A percentile compares a stretch with the other conserved stretches of the same genome.
Conservation (phyloP, 2,888 invertebrate genomes). For the Athripsodes cinereus region DNA sequence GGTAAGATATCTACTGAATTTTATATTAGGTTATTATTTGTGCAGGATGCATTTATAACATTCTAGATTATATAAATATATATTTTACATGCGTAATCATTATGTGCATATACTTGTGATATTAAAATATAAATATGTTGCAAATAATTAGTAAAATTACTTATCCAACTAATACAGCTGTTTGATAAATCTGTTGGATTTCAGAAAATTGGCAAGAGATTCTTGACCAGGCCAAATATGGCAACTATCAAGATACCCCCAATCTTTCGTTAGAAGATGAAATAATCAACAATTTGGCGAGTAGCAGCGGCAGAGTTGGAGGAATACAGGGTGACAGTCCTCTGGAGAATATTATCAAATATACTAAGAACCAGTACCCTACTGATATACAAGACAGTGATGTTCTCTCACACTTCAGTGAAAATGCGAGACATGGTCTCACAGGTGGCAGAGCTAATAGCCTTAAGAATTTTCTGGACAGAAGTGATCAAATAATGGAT, state of each 20-base stretch:
- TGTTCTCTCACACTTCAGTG: constrained; percentile 22
- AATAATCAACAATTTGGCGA: constrained; percentile 29
- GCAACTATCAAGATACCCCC: constrained; percentile 38
- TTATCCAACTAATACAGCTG: background rate
- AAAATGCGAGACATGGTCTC: constrained; percentile 21
- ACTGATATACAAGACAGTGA: constrained; percentile 36
- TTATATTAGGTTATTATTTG: too few relatives aligned
- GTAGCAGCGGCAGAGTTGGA: constrained; percentile 37
- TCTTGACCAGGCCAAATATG: constrained; percentile 42
- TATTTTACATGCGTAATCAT: too few relatives aligned
- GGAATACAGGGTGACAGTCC: constrained; percentile 30
- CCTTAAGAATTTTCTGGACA: constrained; percentile 31
- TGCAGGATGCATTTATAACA: too few relatives aligned
- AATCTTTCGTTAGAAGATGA: constrained; percentile 44
- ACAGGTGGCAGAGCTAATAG: constrained; percentile 12
- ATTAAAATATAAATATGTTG: too few relatives aligned
- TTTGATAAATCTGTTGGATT: constrained; percentile 28
- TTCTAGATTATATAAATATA: too few relatives aligned
- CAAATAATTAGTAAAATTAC: constrained; percentile 1
- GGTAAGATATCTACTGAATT: too few relatives aligned
- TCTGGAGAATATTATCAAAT: constrained; percentile 37
- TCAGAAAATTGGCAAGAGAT: constrained; percentile 49
- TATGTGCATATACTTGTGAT: too few relatives aligned
- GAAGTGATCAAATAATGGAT: constrained; percentile 43
- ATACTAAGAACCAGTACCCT: constrained; percentile 26